A percentile compares a stretch with the other conserved stretches of the same genome.
These are phyloP conservation scores for Macrotus californicus DNA, from an alignment of 2,113 vertebrate genomes.

Conservation along the genomic window DNA sequence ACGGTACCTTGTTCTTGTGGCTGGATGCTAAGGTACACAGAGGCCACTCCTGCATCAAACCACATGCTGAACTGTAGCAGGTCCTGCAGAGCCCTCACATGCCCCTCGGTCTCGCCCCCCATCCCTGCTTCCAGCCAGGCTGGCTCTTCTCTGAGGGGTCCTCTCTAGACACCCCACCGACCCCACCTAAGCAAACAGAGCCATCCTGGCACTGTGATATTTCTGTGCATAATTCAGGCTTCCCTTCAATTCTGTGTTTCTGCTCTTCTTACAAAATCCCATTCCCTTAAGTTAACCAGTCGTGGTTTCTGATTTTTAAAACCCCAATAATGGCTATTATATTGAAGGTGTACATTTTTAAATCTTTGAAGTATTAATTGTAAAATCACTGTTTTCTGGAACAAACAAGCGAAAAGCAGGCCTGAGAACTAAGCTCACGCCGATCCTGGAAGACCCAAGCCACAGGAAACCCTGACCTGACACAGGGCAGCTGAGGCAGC, in stretches of 20 bases:
- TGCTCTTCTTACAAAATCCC: background rate
- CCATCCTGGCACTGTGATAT: background rate
- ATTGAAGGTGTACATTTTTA: background rate
- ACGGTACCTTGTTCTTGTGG: background rate
- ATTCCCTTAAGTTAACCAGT: background rate
- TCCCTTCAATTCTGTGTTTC: background rate
- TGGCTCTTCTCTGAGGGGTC: background rate
- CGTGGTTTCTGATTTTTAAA: background rate
- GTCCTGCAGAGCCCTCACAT: accelerated
- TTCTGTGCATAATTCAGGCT: background rate
- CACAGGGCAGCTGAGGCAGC: background rate
- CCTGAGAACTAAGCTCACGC: background rate
- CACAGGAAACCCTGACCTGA: no score
- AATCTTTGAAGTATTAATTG: background rate
- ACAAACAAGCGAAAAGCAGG: background rate
- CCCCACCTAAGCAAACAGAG: background rate
- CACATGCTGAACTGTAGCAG: background rate
- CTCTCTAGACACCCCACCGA: background rate
- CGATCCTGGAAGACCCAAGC: background rate
- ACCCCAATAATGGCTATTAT: background rate
- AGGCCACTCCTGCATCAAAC: background rate
- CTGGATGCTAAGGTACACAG: no score
- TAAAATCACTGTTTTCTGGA: background rate
- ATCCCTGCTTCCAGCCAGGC: background rate
- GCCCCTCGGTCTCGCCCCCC: background rate